Evolutionary conservation across 2,888 invertebrate species (phyloP).

Genomic region (Epirrhoe tristata): DNA sequence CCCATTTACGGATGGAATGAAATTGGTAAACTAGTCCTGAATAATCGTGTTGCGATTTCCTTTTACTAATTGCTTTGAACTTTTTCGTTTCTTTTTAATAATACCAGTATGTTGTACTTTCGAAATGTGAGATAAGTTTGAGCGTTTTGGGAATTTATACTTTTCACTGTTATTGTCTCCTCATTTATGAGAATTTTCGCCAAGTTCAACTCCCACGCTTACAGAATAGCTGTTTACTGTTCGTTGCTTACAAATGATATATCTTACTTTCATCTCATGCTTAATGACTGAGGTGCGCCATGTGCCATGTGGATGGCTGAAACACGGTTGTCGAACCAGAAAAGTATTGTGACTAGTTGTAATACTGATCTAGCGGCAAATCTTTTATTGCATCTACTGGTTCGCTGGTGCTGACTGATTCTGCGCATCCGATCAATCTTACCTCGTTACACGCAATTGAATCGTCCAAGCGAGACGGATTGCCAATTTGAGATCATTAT

Average conservation of each 20-base stretch:
- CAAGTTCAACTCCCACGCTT: constrained; percentile 54
- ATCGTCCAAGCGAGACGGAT: constrained; percentile 64
- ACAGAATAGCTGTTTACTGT: constrained; percentile 43
- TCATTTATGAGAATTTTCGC: constrained; percentile 43
- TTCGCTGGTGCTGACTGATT: constrained; percentile 52
- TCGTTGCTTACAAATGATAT: constrained; percentile 46
- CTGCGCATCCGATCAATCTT: constrained; percentile 64
- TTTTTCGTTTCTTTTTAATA: constrained; percentile 27
- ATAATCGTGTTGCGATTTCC: constrained; percentile 11
- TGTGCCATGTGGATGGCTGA: constrained; percentile 8
- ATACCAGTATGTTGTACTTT: constrained; percentile 50
- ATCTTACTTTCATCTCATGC: constrained; percentile 50
- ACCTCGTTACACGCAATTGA: constrained; percentile 65
- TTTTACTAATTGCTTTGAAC: constrained; percentile 1
- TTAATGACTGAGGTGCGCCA: constrained; percentile 20
- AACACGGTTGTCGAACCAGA: constrained; percentile 51
- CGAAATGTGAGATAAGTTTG: constrained; percentile 48
- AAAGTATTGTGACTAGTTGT: constrained; percentile 53
- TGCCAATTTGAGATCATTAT: constrained; percentile 68
- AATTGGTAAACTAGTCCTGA: constrained; percentile 1
- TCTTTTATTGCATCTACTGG: constrained; percentile 58
- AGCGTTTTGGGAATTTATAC: constrained; percentile 43
- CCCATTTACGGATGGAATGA: constrained; percentile 26
- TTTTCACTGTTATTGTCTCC: constrained; percentile 47
- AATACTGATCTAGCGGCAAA: constrained; percentile 65